Percentiles rank a stretch among this genome's conserved stretches.
Conservation (phyloP, 2,797 vertebrate genomes). For the Gymnothorax reevesii region DNA sequence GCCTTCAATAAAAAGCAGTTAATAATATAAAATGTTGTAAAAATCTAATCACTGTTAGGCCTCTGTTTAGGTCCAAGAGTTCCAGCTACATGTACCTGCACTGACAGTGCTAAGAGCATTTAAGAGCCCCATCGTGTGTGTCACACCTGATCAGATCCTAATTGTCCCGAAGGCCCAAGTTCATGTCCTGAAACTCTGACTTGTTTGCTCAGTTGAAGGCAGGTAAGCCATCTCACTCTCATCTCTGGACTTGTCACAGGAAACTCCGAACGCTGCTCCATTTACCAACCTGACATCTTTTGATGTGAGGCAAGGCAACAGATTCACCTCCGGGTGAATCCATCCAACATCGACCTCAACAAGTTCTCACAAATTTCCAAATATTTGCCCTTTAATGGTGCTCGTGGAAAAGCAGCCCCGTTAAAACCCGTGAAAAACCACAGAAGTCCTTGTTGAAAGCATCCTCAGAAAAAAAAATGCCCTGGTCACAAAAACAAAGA, state of each 20-base stretch:
- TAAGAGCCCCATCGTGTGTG: no score
- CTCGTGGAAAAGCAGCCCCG: background rate
- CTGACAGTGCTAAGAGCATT: no score
- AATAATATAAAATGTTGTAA: background rate
- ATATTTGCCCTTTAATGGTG: background rate
- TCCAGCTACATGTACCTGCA: no score
- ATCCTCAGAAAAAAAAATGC: background rate
- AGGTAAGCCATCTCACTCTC: no score
- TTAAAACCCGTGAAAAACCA: background rate
- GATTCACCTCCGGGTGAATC: background rate
- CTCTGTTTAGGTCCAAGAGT: no score
- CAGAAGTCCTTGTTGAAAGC: no score
- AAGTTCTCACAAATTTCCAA: background rate
- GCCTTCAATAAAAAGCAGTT: background rate
- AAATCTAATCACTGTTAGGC: no score
- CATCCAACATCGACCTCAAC: background rate
- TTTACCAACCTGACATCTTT: slow-evolving; percentile 12
- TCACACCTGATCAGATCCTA: no score
- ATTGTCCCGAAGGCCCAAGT: no score
- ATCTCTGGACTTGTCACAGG: no score
- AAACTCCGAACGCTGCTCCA: background rate
- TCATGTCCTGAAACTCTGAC: no score
- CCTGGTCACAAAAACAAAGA: background rate
- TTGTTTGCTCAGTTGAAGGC: no score
- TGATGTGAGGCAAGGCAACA: background rate